A percentile compares a stretch with the other conserved stretches of the same genome.
These are phyloP conservation scores for Silurus meridionalis DNA, from an alignment of 2,113 vertebrate genomes.

Conservation along the genomic window DNA sequence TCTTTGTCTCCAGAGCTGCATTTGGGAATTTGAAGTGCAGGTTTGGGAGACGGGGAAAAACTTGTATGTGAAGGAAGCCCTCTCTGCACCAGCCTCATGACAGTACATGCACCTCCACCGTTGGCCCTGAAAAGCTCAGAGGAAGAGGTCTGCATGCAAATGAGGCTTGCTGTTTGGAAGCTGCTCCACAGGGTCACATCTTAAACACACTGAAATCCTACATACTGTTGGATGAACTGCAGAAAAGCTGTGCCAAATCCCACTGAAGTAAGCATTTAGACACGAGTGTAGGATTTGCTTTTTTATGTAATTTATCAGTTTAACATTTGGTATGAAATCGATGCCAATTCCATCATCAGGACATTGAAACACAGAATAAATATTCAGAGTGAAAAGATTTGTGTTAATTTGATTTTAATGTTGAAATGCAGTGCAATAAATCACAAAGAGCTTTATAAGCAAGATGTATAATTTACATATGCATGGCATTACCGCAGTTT, in stretches of 20 bases:
- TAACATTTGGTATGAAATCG: not conserved
- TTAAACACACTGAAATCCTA: constrained; percentile 70
- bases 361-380: not conserved
- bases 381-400: not conserved
- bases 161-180: constrained; percentile 72
- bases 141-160: constrained; percentile 70
- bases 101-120: constrained; percentile 56
- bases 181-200: constrained; percentile 69
- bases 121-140: constrained; percentile 67
- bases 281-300: not conserved
- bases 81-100: constrained; percentile 69
- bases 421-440: constrained; percentile 45
- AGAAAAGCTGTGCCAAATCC: constrained; percentile 24
- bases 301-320: not conserved
- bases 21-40: constrained; percentile 70
- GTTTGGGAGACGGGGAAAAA: constrained; percentile 68
- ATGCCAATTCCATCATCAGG: not conserved
- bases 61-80: constrained; percentile 65
- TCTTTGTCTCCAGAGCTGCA: constrained; percentile 59
- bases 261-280: not conserved
- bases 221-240: constrained; percentile 68
- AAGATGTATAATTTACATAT: constrained; percentile 24
- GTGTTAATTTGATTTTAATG: constrained; percentile 40
- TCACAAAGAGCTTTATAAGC: constrained; percentile 33
- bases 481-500: constrained; percentile 3